Conservation (phyloP, 2,113 vertebrate species). For the Cacatua alba region DNA sequence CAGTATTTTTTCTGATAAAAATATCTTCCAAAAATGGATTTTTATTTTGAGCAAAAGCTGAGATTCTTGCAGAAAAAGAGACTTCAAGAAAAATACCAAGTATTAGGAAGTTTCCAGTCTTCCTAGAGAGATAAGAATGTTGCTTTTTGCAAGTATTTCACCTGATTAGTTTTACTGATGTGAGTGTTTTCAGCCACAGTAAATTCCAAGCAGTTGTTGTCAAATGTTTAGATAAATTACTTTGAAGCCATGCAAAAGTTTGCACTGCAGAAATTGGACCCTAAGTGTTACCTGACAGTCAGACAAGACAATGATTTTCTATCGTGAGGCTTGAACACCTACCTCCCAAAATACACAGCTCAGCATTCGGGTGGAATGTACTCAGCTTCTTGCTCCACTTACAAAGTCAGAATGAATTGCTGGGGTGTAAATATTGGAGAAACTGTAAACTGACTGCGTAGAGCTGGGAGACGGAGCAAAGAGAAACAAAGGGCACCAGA, state of each 20-base stretch:
- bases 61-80: not conserved
- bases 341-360: not conserved
- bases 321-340: not conserved
- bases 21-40: not conserved
- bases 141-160: not conserved
- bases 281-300: constrained; percentile 2
- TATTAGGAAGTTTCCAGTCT: not conserved
- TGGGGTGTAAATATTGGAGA: constrained; percentile 3
- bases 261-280: not conserved
- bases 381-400: not conserved
- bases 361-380: not conserved
- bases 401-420: constrained; percentile 4
- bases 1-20: not conserved
- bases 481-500: constrained; percentile 16
- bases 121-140: not conserved
- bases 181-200: not conserved
- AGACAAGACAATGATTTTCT: not conserved
- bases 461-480: not conserved
- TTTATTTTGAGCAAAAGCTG: not conserved
- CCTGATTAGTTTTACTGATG: not conserved
- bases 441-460: not conserved
- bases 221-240: constrained; percentile 5
- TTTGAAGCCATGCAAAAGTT: not conserved
- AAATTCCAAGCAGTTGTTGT: not conserved
- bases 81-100: not conserved